These are phyloP conservation scores for Macrochelys suwanniensis DNA, from an alignment of 2,797 vertebrate genomes.

Conservation along the genomic window DNA sequence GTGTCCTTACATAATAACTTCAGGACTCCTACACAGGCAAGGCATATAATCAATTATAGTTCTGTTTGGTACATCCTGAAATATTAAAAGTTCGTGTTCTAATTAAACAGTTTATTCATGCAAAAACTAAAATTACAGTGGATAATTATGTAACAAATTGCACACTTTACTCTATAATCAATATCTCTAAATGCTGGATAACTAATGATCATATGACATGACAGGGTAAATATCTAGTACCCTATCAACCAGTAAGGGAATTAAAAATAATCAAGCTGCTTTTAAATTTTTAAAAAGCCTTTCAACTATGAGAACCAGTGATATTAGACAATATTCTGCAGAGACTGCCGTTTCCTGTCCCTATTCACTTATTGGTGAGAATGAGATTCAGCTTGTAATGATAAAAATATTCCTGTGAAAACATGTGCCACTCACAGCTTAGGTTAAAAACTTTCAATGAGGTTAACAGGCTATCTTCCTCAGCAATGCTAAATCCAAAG, in stretches of 20 bases:
- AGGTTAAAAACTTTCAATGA: background rate
- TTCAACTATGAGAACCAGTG: background rate
- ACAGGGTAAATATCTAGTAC: background rate
- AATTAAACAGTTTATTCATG: constrained; percentile 42
- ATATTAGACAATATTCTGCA: background rate
- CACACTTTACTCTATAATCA: background rate
- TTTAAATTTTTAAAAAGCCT: background rate
- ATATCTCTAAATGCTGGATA: background rate
- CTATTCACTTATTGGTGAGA: background rate
- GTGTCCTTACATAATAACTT: background rate
- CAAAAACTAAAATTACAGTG: background rate
- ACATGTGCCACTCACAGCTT: background rate
- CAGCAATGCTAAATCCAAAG: background rate
- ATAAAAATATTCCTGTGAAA: background rate
- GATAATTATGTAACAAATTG: constrained; percentile 3
- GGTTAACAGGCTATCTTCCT: background rate
- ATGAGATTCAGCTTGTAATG: too few species aligned
- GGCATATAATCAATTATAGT: background rate
- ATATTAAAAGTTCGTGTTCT: background rate
- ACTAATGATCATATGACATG: rapidly evolving
- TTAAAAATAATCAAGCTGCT: background rate
- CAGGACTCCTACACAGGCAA: background rate
- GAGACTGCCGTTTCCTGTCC: background rate
- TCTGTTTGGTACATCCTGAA: constrained; percentile 34
- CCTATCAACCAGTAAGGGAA: rapidly evolving